Conservation (phyloP, 2,888 invertebrate species). For the Lissocephala sabroskyi region DNA sequence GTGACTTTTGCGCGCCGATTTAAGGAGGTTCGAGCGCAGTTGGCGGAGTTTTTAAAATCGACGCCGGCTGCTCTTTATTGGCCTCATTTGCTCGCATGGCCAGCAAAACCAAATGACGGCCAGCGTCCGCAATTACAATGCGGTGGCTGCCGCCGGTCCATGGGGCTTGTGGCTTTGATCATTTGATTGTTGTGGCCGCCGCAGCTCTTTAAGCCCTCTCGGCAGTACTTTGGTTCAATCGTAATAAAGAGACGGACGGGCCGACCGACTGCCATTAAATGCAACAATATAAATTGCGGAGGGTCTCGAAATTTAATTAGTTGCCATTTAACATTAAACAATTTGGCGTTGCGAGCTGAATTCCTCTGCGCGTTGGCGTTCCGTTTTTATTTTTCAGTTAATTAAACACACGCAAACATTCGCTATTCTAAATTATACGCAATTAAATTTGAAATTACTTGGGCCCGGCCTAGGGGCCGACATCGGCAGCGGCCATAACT, state of each 20-base stretch:
- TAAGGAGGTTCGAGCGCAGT: background rate
- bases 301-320: conserved; percentile 51
- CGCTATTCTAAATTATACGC: conserved; percentile 59
- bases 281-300: conserved; percentile 52
- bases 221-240: conserved; percentile 31
- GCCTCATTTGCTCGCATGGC: conserved; percentile 32
- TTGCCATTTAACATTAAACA: conserved; percentile 57
- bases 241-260: conserved; percentile 41
- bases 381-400: conserved; percentile 56
- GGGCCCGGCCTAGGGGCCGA: conserved; percentile 3
- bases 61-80: conserved; percentile 24
- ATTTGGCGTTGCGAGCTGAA: conserved; percentile 8
- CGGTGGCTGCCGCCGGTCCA: background rate
- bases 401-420: conserved; percentile 63
- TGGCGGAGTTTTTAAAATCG: no score
- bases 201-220: conserved; percentile 20
- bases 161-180: conserved; percentile 34
- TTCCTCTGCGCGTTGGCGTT: conserved; percentile 18
- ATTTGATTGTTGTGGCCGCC: conserved; percentile 22
- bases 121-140: no score
- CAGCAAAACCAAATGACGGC: background rate
- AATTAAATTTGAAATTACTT: conserved; percentile 63
- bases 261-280: conserved; percentile 53
- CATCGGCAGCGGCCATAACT: conserved; percentile 41
- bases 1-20: background rate